Conservation (phyloP, 2,113 vertebrate genomes). For the Austrofundulus limnaeus region DNA sequence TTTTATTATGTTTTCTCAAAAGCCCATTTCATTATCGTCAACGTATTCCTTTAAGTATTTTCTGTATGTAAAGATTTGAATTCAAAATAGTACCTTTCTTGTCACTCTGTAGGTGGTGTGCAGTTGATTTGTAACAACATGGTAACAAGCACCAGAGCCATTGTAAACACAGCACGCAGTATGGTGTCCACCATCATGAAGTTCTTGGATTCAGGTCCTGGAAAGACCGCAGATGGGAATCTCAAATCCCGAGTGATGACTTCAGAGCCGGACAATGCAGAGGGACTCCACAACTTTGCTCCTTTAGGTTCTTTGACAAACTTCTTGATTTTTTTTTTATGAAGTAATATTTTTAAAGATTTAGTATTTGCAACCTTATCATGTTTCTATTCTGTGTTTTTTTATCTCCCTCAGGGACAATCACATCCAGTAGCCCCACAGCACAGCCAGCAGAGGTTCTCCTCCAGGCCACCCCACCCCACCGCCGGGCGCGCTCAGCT, state of each 20-base stretch:
- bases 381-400: background rate
- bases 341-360: background rate
- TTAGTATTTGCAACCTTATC: background rate
- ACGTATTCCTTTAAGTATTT: too few relatives aligned
- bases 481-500: slow-evolving; percentile 92
- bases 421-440: slow-evolving; percentile 98
- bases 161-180: slow-evolving; percentile 97
- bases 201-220: slow-evolving; percentile 94
- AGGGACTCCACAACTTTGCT: slow-evolving; percentile 98
- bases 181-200: slow-evolving; percentile 99
- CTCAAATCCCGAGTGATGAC: slow-evolving; percentile 94
- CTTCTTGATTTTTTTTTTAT: background rate
- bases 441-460: slow-evolving; percentile 97
- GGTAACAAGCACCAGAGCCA: slow-evolving; percentile 98
- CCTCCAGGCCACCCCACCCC: slow-evolving; percentile 94
- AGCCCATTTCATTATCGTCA: too few relatives aligned
- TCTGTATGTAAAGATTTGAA: background rate
- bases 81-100: background rate
- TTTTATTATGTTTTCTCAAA: too few relatives aligned
- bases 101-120: slow-evolving; percentile 86
- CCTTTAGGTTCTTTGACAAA: slow-evolving; percentile 83
- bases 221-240: slow-evolving; percentile 90
- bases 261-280: slow-evolving; percentile 96
- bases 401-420: slow-evolving; percentile 85
- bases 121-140: slow-evolving; percentile 99